Percentiles rank a stretch among this genome's conserved stretches.
phyloP scores from a whole-genome alignment of 2,888 invertebrate genomes.

The Saturnia japonica region DNA sequence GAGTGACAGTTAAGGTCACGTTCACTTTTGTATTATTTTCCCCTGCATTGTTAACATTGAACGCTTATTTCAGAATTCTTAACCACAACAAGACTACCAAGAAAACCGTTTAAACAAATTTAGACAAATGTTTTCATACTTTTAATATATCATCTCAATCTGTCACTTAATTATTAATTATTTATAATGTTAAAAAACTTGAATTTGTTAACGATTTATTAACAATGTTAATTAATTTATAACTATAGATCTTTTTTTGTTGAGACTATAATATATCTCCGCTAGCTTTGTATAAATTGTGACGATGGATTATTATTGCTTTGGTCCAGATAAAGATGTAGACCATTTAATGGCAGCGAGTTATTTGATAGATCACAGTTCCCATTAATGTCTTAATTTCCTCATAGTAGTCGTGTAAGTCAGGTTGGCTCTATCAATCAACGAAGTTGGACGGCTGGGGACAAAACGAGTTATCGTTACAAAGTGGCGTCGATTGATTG shows the following conservation, averaged over 20 bases:
- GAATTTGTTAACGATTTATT: background rate
- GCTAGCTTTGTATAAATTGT: slow-evolving; percentile 13
- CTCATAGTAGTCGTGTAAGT: slow-evolving; percentile 60
- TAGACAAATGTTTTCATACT: background rate
- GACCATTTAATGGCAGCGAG: slow-evolving; percentile 21
- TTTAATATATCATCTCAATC: background rate
- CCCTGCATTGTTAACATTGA: slow-evolving; percentile 41
- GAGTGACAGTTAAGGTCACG: slow-evolving; percentile 46
- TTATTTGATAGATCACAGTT: slow-evolving; percentile 64
- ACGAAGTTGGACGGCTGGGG: slow-evolving; percentile 39
- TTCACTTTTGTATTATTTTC: slow-evolving; percentile 40
- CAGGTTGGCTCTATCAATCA: slow-evolving; percentile 69
- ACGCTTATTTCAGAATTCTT: slow-evolving; percentile 44
- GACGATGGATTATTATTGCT: slow-evolving; percentile 32
- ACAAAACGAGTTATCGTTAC: slow-evolving; percentile 59
- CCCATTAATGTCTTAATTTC: slow-evolving; percentile 75
- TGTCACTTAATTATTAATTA: background rate
- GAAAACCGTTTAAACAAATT: too few species aligned
- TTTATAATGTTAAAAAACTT: background rate
- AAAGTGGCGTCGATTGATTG: slow-evolving; percentile 72
- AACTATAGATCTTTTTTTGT: background rate
- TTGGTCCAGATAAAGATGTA: slow-evolving; percentile 60
- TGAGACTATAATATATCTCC: slow-evolving; percentile 10
- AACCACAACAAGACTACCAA: background rate
- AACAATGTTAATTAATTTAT: slow-evolving; percentile 5